Evolutionary conservation across 2,888 invertebrate genomes (phyloP).

Genomic region (Eutolmus rufibarbis): DNA sequence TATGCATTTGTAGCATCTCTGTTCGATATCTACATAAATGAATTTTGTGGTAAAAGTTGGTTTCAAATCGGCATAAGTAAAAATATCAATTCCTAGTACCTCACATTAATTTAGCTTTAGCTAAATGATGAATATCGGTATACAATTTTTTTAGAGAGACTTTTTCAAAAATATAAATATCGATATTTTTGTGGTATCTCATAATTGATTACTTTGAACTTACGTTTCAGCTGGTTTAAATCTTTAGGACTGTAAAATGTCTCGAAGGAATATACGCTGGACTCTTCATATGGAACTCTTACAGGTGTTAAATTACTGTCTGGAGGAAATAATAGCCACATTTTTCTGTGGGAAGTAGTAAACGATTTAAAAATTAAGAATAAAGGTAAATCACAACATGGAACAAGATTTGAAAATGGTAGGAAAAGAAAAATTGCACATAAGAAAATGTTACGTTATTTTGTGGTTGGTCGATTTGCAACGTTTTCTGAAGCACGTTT

Average conservation of each 20-base stretch:
- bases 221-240: slow-evolving; percentile 65
- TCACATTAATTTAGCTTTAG: neutral
- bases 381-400: no score
- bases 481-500: no score
- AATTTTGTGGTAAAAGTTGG: neutral
- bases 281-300: slow-evolving; percentile 94
- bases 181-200: neutral
- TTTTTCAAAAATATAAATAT: neutral
- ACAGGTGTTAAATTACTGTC: slow-evolving; percentile 76
- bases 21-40: neutral
- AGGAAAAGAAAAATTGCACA: no score
- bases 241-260: slow-evolving; percentile 77
- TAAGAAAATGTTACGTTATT: no score
- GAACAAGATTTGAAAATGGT: no score
- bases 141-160: no score
- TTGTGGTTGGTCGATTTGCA: no score
- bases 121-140: no score
- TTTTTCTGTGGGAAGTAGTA: slow-evolving; percentile 70
- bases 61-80: neutral
- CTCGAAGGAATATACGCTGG: slow-evolving; percentile 86
- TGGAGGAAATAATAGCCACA: slow-evolving; percentile 92
- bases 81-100: neutral
- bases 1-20: slow-evolving; percentile 66
- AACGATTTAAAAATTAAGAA: slow-evolving; percentile 14
- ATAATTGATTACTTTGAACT: neutral